A percentile compares a stretch with the other conserved stretches of the same genome.
phyloP scores from a whole-genome alignment of 2,113 vertebrate species.

The Peromyscus californicus region DNA sequence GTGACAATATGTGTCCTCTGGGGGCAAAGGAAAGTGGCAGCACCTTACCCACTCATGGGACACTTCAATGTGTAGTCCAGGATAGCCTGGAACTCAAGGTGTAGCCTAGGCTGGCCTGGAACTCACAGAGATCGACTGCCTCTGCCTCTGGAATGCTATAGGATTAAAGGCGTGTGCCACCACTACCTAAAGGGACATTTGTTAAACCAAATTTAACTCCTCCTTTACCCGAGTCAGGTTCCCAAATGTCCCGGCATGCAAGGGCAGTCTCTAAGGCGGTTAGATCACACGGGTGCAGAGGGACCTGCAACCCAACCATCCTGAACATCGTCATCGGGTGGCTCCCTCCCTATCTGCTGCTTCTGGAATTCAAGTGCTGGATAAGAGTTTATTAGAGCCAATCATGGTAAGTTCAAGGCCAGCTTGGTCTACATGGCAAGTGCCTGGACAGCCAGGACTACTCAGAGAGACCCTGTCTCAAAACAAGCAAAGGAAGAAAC shows the following conservation, averaged over 20 bases:
- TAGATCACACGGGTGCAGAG: background rate
- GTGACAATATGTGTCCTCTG: background rate
- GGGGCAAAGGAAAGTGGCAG: background rate
- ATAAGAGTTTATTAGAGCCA: background rate
- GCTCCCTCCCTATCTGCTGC: background rate
- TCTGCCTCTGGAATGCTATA: background rate
- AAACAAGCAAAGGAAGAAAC: background rate
- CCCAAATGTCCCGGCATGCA: background rate
- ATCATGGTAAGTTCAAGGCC: background rate
- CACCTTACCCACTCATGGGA: background rate
- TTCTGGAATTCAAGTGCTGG: background rate
- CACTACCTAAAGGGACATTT: background rate
- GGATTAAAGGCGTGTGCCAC: background rate
- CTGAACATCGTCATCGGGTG: background rate
- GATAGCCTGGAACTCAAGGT: background rate
- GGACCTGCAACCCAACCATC: background rate
- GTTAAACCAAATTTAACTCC: background rate
- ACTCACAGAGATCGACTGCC: background rate
- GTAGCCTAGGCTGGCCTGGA: background rate
- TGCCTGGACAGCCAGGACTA: background rate
- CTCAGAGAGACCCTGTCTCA: background rate
- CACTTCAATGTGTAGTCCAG: background rate
- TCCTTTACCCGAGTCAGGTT: constrained; percentile 1
- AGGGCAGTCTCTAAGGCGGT: background rate
- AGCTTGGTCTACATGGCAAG: background rate